Evolutionary conservation across 2,888 invertebrate species (phyloP), one percentile per base, ranked within the genome.

Genomic region (Drosophila incognita): DNA sequence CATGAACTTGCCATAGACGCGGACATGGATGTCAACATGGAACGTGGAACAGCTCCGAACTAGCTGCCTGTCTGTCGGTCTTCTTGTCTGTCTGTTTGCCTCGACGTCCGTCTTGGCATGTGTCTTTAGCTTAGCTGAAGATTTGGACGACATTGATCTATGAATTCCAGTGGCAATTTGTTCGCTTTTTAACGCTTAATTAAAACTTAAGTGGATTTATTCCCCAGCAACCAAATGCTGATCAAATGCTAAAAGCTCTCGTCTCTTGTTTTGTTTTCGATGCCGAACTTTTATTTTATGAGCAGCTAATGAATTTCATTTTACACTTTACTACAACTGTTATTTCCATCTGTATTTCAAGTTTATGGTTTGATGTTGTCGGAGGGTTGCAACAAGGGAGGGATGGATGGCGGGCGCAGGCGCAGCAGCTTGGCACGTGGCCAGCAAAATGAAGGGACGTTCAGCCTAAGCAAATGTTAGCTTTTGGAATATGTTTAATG

Each of bases 401-500:
- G 11, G 21, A 21, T 21, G 15, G 2, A 53, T 24, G 4, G 18
- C 13, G 36, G 27, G 24, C 84, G 85, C 82, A 78, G 51, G 83
- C 86, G 88, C 65, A 38, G 40, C 54, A 27, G 13, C 42, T 33
- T 54, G 74, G 66, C 74, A 69, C 69, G 68, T 75, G 69, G 54
- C 65, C 10, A 27, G 48, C 42, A 15, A 27, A 53, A 27, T 11
- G n/a, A 66, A 69, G 80, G 75, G 75, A 61, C 81, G 86, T 61
- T 74, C 52, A 31, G 48, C 6, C 29, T 40, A 24, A 40, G n/a
- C 52, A 56, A 69, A 58, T 71, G 73, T 79, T 83, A 81, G 83
- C 86, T 83, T 86, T 67, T 18, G 59, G 52, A 76, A 80, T 83
- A 78, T 86, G 76, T 63, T 70, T 80, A 78, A 78, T 71, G 69